phyloP scores from a whole-genome alignment of 2,888 invertebrate species.

The Dasysyrphus albostriatus region DNA sequence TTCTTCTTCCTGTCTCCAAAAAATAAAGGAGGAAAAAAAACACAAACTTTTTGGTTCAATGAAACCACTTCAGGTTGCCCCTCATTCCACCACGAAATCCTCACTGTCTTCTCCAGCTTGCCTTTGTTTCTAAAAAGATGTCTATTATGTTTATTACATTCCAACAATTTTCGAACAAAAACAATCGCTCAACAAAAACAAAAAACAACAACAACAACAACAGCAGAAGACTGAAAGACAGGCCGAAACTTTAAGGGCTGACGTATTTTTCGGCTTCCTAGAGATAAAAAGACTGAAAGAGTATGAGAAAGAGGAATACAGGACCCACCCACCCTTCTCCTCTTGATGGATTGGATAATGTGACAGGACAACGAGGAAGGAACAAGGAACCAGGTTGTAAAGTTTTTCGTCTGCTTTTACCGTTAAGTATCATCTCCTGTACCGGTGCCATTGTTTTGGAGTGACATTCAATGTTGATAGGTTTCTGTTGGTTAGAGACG shows the following conservation, averaged over 20 bases:
- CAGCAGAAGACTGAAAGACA: constrained; percentile 27
- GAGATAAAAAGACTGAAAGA: not conserved
- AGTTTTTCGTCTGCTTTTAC: constrained; percentile 45
- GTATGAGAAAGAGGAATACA: not conserved
- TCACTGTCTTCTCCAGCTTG: constrained; percentile 5
- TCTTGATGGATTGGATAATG: constrained; percentile 72
- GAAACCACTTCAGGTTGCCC: constrained; percentile 56
- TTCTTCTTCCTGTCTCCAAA: constrained; percentile 33
- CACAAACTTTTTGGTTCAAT: constrained; percentile 59
- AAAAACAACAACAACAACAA: constrained; percentile 40
- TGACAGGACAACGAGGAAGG: constrained; percentile 60
- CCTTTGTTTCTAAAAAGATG: constrained; percentile 48
- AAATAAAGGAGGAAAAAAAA: not conserved
- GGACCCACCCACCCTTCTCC: constrained; percentile 31
- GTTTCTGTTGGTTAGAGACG: constrained; percentile 37
- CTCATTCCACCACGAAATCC: not conserved
- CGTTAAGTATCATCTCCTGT: constrained; percentile 56
- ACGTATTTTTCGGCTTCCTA: constrained; percentile 54
- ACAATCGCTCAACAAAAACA: constrained; percentile 40
- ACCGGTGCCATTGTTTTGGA: constrained; percentile 43
- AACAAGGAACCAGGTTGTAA: constrained; percentile 30
- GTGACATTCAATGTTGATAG: constrained; percentile 62
- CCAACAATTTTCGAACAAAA: constrained; percentile 60
- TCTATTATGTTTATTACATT: constrained; percentile 71
- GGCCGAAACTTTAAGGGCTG: constrained; percentile 49